Conservation (phyloP, 2,113 vertebrate genomes). For the Eulemur macaco region DNA sequence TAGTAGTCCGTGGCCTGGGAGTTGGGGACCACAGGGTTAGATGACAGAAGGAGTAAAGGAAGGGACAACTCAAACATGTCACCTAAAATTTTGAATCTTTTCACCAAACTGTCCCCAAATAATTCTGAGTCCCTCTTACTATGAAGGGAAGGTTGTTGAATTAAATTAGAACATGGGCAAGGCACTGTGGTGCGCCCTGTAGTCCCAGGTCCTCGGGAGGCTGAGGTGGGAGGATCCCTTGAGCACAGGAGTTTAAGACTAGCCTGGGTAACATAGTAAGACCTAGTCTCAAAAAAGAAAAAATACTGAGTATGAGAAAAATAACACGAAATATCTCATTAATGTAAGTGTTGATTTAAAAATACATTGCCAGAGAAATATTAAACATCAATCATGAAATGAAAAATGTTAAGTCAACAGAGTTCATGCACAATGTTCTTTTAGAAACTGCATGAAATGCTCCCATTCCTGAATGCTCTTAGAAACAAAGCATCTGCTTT, state of each 20-base stretch:
- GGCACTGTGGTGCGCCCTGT: no score
- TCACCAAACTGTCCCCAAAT: background rate
- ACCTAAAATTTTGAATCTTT: background rate
- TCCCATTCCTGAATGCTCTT: background rate
- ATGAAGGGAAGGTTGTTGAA: background rate
- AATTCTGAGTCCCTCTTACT: conserved; percentile 14
- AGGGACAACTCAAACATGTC: background rate
- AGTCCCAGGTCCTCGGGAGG: no score
- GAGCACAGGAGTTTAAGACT: no score
- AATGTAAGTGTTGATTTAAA: no score
- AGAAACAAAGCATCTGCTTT: background rate
- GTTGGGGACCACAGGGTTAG: background rate
- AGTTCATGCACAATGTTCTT: background rate
- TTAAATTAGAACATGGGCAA: background rate
- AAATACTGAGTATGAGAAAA: no score
- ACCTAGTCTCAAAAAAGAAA: no score
- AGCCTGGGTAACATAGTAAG: no score
- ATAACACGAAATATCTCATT: no score
- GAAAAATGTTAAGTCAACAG: background rate
- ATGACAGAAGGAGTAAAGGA: background rate
- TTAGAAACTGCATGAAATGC: background rate
- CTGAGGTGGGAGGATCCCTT: no score
- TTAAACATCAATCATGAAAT: background rate
- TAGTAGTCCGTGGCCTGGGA: no score
- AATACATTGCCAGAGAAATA: background rate